Evolutionary conservation across 92 coral and sea anemone genomes (phyloP).

Genomic region (Umimayanthus chanpuru): DNA sequence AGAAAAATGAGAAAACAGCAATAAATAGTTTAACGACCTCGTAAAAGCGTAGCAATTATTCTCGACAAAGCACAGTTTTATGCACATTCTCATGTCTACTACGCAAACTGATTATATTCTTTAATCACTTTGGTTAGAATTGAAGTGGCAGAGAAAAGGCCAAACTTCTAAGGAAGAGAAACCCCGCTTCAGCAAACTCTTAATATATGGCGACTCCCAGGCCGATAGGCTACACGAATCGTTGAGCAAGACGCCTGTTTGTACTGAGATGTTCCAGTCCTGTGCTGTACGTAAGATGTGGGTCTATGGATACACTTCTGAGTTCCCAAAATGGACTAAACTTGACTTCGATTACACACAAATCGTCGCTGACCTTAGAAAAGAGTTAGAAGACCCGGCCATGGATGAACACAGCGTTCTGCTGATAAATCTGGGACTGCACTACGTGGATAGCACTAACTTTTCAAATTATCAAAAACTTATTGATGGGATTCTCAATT

Average conservation of each 20-base stretch:
- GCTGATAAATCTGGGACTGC: conserved; percentile 85
- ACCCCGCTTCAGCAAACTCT: conserved; percentile 53
- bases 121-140: conserved; percentile 1
- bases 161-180: background rate
- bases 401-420: conserved; percentile 85
- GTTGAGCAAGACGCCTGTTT: conserved; percentile 63
- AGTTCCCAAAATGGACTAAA: conserved; percentile 68
- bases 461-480: conserved; percentile 67
- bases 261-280: conserved; percentile 72
- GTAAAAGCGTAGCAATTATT: too few relatives aligned
- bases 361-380: conserved; percentile 62
- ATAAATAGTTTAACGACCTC: too few relatives aligned
- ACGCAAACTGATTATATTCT: too few relatives aligned
- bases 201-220: conserved; percentile 94
- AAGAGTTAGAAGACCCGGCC: conserved; percentile 61
- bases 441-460: conserved; percentile 70
- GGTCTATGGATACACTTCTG: conserved; percentile 71
- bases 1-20: too few relatives aligned
- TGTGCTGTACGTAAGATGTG: conserved; percentile 83
- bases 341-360: conserved; percentile 71
- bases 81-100: too few relatives aligned
- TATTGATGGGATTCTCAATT: conserved; percentile 56
- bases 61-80: too few relatives aligned
- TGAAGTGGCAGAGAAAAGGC: background rate
- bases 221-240: conserved; percentile 75